Base-by-base conservation (phyloP, 1,140 invertebrate species). In the Harpegnathos saltator region DNA sequence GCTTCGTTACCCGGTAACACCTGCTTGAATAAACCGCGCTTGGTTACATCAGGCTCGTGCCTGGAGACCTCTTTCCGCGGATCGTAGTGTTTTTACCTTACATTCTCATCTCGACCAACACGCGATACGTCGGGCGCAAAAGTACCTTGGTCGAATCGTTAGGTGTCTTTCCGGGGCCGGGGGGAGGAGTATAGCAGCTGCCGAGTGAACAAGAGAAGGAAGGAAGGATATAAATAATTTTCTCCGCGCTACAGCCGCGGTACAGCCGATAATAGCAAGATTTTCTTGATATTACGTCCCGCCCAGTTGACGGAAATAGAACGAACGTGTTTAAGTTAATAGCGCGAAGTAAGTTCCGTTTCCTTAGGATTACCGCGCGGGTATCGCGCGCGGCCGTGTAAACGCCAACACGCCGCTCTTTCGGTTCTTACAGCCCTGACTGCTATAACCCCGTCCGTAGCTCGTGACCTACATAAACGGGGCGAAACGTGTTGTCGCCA, bases 11-110 rank as follows among this genome's bases (percentile, higher is more conserved):
- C 33, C 19, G 1, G 71, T 58, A 85, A 77, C 91, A 92, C 91
- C 91, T 92, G 91, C 90, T 74, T 63, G 69, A 63, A 59, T 84
- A 56, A 85, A 89, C 87, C 85, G 22, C 63, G 78, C 85, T 83
- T 82, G 59, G 78, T 74, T 68, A 73, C 77, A 73, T 85, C 87
- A 88, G 81, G 84, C 54, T 88, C 77, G 86, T 85, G 83, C 44
- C 58, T 44, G 4, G 38, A 5, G 29, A 44, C 38, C 38, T 44
- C 38, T 44, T 9, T 44, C 33, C 38, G 38, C 38, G 38, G 38
- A 11, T 44, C 38, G 38, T 44, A 9, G 38, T 44, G 38, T 44
- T 44, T 44, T 9, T 44, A 44, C 38, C 9, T 5, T 9, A 44
- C 9, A 33, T 44, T 44, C 38, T 44, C 9, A 44, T 44, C n/a